These are phyloP conservation scores for Phlogophora meticulosa DNA, from an alignment of 2,888 invertebrate genomes.

Conservation along the genomic window DNA sequence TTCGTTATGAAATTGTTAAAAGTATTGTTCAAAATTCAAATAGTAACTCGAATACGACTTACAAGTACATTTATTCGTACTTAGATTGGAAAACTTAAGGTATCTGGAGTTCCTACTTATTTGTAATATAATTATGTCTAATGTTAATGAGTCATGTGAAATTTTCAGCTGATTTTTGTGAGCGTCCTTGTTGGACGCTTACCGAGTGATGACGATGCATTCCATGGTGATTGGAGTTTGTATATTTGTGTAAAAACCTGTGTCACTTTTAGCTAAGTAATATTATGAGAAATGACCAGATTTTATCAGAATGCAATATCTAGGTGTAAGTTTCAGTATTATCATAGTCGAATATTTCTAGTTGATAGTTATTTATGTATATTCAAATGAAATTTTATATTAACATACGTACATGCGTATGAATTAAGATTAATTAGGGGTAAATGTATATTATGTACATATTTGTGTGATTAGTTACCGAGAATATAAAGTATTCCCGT, in stretches of 20 bases:
- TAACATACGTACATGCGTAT: constrained; percentile 68
- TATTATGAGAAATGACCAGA: constrained; percentile 88
- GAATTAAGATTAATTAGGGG: constrained; percentile 66
- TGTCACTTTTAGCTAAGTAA: constrained; percentile 79
- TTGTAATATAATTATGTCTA: constrained; percentile 75
- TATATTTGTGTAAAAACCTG: constrained; percentile 87
- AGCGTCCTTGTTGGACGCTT: constrained; percentile 25
- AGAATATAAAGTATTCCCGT: constrained; percentile 40
- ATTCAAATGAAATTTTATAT: constrained; percentile 84
- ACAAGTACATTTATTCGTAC: constrained; percentile 64
- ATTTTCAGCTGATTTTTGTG: constrained; percentile 43
- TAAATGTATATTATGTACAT: constrained; percentile 85
- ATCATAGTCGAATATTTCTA: constrained; percentile 87
- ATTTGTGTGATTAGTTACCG: constrained; percentile 74
- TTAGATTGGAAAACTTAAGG: constrained; percentile 74
- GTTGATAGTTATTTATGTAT: constrained; percentile 87
- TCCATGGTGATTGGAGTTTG: constrained; percentile 79
- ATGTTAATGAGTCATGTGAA: constrained; percentile 59
- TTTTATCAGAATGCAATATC: constrained; percentile 91
- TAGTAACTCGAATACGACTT: constrained; percentile 84
- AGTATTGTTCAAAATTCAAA: constrained; percentile 69
- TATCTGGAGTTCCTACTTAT: constrained; percentile 88
- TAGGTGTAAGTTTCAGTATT: constrained; percentile 89
- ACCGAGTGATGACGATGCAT: constrained; percentile 75
- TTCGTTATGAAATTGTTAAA: constrained; percentile 66